Evolutionary conservation across 2,888 invertebrate genomes (phyloP).

Genomic region (Cenopis cana): DNA sequence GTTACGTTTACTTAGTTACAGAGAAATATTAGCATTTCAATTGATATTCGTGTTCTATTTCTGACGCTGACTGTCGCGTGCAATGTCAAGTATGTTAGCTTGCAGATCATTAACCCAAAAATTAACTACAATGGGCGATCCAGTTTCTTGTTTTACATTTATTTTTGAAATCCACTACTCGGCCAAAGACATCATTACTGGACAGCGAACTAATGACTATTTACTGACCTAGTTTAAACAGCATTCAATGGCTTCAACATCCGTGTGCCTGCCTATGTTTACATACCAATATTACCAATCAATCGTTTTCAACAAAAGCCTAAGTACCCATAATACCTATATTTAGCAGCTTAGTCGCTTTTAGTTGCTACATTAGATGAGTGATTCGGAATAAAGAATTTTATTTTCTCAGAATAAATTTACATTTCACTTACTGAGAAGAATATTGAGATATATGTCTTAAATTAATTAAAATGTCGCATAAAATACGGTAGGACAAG

Average conservation of each 20-base stretch:
- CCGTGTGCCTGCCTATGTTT: slow-evolving; percentile 49
- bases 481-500: too few relatives aligned
- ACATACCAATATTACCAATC: slow-evolving; percentile 7
- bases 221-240: slow-evolving; percentile 24
- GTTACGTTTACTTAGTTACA: neutral
- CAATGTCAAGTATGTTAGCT: neutral
- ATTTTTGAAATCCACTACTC: slow-evolving; percentile 17
- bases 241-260: slow-evolving; percentile 43
- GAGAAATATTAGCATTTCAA: neutral
- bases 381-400: too few relatives aligned
- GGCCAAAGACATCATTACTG: slow-evolving; percentile 14
- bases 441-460: too few relatives aligned
- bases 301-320: slow-evolving; percentile 15
- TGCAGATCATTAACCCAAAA: slow-evolving; percentile 24
- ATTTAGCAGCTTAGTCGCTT: neutral
- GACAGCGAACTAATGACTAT: slow-evolving; percentile 16
- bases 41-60: slow-evolving; percentile 1
- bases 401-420: too few relatives aligned
- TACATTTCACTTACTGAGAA: too few relatives aligned
- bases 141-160: slow-evolving; percentile 13
- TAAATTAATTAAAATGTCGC: too few relatives aligned
- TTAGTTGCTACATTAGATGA: neutral
- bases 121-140: slow-evolving; percentile 9
- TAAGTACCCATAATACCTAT: neutral
- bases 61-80: slow-evolving; percentile 1